phyloP scores from a whole-genome alignment of 1,140 invertebrate species.

The Teleogryllus occipitalis region DNA sequence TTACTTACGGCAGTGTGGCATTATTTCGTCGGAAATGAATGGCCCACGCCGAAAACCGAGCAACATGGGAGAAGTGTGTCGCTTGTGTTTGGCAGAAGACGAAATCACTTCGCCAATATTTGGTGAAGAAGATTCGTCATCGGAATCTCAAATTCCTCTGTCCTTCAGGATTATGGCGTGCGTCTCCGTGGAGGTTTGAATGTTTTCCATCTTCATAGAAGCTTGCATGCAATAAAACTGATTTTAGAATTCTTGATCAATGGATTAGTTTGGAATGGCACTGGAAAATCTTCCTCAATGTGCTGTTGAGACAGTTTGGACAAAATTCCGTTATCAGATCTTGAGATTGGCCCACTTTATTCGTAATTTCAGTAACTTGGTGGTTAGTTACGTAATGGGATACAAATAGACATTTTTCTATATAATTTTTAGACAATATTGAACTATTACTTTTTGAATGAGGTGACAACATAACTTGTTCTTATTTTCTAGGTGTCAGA shows the following conservation, averaged over 20 bases:
- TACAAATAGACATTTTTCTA: too few species aligned
- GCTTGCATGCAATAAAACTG: too few species aligned
- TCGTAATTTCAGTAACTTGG: not conserved
- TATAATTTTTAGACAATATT: too few species aligned
- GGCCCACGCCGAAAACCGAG: not conserved
- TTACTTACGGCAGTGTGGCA: not conserved
- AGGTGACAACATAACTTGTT: not conserved
- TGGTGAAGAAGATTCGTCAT: slow-evolving; percentile 35
- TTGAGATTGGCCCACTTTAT: not conserved
- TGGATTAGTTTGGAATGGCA: too few species aligned
- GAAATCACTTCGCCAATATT: slow-evolving; percentile 41
- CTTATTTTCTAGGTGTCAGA: slow-evolving; percentile 31
- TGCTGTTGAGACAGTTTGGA: not conserved
- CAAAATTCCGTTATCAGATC: not conserved
- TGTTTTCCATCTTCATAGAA: not conserved
- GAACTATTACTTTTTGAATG: too few species aligned
- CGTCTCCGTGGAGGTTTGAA: slow-evolving; percentile 49
- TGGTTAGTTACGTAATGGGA: not conserved
- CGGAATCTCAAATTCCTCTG: slow-evolving; percentile 31
- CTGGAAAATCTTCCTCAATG: too few species aligned
- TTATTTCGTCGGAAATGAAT: not conserved
- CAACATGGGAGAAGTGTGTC: slow-evolving; percentile 38
- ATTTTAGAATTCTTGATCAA: too few species aligned
- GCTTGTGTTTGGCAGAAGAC: slow-evolving; percentile 50
- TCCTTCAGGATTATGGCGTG: slow-evolving; percentile 50